Evolutionary conservation across 2,888 invertebrate genomes (phyloP).

Genomic region (Drosophila robusta): DNA sequence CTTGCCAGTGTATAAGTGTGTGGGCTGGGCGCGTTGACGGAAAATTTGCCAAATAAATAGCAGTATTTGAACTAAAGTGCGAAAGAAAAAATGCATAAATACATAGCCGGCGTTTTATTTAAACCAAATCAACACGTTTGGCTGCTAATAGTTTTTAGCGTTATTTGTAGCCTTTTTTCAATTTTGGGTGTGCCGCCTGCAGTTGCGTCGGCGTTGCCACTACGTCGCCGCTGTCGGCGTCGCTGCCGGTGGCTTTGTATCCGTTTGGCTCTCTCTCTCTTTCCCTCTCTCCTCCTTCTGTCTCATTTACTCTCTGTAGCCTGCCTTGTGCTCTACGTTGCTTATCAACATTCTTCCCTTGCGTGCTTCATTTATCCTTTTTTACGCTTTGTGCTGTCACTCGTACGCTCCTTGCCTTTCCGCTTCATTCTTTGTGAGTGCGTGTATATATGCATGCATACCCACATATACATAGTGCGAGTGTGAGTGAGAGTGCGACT

Average conservation of each 20-base stretch:
- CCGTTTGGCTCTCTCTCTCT: constrained; percentile 62
- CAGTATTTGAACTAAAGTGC: constrained; percentile 5
- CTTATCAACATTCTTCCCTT: constrained; percentile 64
- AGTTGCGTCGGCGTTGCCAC: constrained; percentile 81
- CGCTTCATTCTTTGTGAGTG: constrained; percentile 38
- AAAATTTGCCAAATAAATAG: constrained; percentile 24
- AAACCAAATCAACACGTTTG: neutral
- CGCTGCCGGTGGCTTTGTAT: constrained; percentile 73
- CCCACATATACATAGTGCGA: constrained; percentile 3
- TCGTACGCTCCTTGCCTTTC: constrained; percentile 46
- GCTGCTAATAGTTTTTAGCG: constrained; percentile 44
- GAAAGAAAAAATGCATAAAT: neutral
- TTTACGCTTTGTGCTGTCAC: constrained; percentile 72
- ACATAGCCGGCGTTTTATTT: constrained; percentile 9
- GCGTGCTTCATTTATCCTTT: constrained; percentile 73
- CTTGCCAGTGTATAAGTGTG: constrained; percentile 48
- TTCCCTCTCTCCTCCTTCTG: constrained; percentile 16
- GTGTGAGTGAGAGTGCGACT: constrained; percentile 11
- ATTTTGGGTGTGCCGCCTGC: constrained; percentile 82
- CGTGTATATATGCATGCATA: constrained; percentile 21
- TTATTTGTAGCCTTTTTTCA: constrained; percentile 60
- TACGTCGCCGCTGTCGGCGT: constrained; percentile 74
- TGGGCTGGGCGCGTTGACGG: constrained; percentile 34
- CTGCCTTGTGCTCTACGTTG: constrained; percentile 48
- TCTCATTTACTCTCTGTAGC: constrained; percentile 52